phyloP scores from a whole-genome alignment of 2,113 vertebrate species.

The Aegotheles bennettii region DNA sequence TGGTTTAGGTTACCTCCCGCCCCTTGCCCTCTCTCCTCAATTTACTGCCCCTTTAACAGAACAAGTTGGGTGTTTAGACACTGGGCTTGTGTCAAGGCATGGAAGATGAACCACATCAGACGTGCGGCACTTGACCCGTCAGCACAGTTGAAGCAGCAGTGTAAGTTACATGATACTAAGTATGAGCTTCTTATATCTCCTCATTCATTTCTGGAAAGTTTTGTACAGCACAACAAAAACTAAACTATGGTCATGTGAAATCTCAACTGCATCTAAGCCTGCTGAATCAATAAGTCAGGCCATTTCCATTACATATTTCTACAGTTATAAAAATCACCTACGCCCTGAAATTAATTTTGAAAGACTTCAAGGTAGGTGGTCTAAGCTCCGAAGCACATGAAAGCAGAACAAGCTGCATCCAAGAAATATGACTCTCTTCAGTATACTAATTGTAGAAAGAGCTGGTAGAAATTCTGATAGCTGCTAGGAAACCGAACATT shows the following conservation, averaged over 20 bases:
- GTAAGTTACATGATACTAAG: neutral
- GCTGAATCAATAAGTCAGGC: neutral
- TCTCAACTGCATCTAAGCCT: neutral
- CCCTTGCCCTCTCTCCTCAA: neutral
- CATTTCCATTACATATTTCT: neutral
- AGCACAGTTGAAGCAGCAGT: rapidly evolving
- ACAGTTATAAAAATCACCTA: neutral
- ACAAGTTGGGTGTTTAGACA: neutral
- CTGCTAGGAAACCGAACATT: neutral
- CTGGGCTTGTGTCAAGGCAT: rapidly evolving
- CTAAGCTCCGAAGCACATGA: neutral
- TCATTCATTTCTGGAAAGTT: neutral
- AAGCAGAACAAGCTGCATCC: neutral
- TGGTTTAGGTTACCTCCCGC: neutral
- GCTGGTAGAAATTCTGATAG: neutral
- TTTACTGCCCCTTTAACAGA: neutral
- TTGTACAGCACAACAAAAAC: neutral
- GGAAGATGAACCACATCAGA: neutral
- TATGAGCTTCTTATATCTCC: neutral
- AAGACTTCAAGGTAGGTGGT: neutral
- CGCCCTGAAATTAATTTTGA: neutral
- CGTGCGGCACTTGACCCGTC: neutral
- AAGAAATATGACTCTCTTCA: neutral
- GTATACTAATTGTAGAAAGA: neutral
- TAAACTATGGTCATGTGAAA: neutral